A percentile compares a stretch with the other conserved stretches of the same genome.
These are phyloP conservation scores for Myotis myotis DNA, from an alignment of 2,797 vertebrate genomes.

Conservation along the genomic window DNA sequence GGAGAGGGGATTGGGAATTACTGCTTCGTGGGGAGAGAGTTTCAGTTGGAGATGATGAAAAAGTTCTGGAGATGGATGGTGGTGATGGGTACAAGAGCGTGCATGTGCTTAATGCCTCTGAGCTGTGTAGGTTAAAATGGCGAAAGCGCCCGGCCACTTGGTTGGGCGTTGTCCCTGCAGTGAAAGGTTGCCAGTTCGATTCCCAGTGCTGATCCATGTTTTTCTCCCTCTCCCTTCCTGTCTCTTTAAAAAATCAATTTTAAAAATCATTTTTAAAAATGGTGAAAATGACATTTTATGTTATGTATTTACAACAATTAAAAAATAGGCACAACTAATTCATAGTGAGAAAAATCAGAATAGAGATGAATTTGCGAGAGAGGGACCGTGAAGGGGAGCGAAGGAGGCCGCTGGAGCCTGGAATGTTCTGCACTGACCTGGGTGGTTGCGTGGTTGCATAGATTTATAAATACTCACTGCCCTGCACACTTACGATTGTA, in stretches of 20 bases:
- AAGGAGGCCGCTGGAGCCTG: neutral
- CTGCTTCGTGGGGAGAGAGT: neutral
- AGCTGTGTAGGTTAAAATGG: neutral
- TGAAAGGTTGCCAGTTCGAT: neutral
- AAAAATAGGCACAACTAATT: neutral
- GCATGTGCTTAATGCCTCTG: neutral
- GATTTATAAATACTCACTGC: neutral
- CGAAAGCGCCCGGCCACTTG: neutral
- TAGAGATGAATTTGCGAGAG: neutral
- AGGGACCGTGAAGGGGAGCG: neutral
- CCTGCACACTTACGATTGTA: neutral
- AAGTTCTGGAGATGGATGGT: rapidly evolving
- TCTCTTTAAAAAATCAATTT: neutral
- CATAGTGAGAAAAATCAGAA: neutral
- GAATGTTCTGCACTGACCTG: neutral
- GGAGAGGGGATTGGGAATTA: rapidly evolving
- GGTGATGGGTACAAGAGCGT: neutral
- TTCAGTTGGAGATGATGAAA: neutral
- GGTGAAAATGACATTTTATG: neutral
- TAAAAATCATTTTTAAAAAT: neutral
- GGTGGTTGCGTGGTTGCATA: rapidly evolving
- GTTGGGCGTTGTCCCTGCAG: neutral
- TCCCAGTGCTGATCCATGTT: neutral
- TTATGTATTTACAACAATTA: neutral
- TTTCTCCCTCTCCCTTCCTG: neutral